Conservation (phyloP, 1,140 invertebrate genomes). For the Globodera ellingtonae region DNA sequence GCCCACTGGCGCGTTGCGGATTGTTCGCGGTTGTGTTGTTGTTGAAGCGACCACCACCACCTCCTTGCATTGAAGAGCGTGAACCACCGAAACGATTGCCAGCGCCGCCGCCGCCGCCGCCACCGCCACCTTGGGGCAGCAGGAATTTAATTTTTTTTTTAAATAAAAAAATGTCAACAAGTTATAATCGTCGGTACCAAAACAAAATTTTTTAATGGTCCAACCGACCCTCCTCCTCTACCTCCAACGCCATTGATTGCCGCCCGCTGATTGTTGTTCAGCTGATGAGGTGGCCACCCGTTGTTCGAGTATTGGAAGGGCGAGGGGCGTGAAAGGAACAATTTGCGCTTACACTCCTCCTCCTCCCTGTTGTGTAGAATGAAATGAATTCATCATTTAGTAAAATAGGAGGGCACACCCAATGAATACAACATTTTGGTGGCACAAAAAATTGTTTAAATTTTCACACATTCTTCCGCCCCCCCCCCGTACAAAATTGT, state of each 20-base stretch:
- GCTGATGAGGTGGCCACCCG: neutral
- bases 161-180: neutral
- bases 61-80: neutral
- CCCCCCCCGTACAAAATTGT: too few species aligned
- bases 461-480: too few species aligned
- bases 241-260: neutral
- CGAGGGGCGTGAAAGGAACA: conserved; percentile 32
- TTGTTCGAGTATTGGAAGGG: conserved; percentile 28
- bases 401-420: neutral
- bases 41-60: too few species aligned
- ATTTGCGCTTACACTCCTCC: conserved; percentile 47
- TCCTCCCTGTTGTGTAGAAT: conserved; percentile 13
- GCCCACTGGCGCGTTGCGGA: too few species aligned
- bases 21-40: too few species aligned
- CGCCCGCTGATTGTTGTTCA: neutral
- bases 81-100: neutral
- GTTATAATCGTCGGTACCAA: neutral
- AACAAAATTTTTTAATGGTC: too few species aligned
- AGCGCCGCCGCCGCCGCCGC: neutral
- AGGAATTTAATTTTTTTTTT: too few species aligned
- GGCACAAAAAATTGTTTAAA: too few species aligned
- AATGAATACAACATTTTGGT: too few species aligned
- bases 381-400: neutral
- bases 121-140: conserved; percentile 4
- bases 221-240: neutral